phyloP scores from a whole-genome alignment of 2,888 invertebrate genomes.

The Xylota sylvarum region DNA sequence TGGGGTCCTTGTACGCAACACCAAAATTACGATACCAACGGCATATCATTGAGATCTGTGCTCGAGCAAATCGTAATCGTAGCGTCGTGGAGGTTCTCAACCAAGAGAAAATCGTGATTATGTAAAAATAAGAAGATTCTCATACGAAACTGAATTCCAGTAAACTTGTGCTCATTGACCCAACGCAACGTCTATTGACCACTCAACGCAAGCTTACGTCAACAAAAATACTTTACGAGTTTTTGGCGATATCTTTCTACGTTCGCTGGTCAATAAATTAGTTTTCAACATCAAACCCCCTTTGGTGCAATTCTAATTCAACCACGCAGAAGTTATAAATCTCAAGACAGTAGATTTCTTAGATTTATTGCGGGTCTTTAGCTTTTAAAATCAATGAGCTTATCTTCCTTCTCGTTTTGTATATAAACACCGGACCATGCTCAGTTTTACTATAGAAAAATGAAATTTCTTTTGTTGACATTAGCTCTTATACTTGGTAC shows the following conservation, averaged over 20 bases:
- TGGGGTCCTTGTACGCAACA: no score
- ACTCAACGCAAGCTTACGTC: no score
- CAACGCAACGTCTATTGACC: no score
- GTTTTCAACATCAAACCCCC: background rate
- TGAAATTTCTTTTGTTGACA: conserved; percentile 8
- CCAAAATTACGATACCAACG: no score
- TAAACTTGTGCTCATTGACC: no score
- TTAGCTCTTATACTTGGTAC: background rate
- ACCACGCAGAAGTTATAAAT: background rate
- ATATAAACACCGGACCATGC: background rate
- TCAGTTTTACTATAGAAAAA: background rate
- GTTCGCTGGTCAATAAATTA: background rate
- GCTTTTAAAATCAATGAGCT: background rate
- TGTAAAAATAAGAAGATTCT: no score
- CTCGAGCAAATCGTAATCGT: no score
- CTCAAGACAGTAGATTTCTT: background rate
- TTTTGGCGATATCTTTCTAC: background rate
- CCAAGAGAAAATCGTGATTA: no score
- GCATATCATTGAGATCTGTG: no score
- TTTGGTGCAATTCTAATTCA: background rate
- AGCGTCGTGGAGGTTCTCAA: no score
- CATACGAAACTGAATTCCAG: no score
- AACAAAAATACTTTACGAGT: no score
- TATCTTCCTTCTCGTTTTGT: background rate
- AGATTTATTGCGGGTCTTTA: background rate